Evolutionary conservation across 2,113 vertebrate genomes (phyloP).

Genomic region (Archocentrus centrarchus): DNA sequence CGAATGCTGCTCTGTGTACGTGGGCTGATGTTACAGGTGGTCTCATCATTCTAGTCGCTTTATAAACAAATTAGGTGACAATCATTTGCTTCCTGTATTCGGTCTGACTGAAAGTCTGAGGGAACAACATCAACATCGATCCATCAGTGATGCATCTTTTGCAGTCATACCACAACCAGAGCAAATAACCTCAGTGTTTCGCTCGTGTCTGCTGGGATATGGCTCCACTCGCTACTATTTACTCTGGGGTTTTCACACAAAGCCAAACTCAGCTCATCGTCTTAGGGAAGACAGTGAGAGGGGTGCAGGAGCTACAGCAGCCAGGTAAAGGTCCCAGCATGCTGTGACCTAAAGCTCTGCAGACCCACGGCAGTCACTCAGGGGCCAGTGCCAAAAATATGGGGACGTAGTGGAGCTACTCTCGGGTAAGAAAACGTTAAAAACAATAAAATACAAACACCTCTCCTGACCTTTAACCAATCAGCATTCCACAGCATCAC

Average conservation of each 20-base stretch:
- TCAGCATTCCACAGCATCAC: fast-evolving
- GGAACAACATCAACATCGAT: not conserved
- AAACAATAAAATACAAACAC: too few relatives aligned
- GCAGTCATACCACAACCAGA: not conserved
- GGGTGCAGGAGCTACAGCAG: too few relatives aligned
- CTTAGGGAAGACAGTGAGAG: fast-evolving
- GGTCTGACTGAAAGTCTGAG: not conserved
- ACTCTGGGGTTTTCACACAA: not conserved
- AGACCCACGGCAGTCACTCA: too few relatives aligned
- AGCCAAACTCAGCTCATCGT: not conserved
- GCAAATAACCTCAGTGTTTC: not conserved
- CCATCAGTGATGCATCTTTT: not conserved
- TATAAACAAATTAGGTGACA: not conserved
- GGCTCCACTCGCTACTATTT: not conserved
- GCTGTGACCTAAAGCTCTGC: too few relatives aligned
- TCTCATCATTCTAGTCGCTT: not conserved
- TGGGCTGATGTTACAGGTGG: not conserved
- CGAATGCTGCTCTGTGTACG: not conserved
- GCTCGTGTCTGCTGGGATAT: not conserved
- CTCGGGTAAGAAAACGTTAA: not conserved
- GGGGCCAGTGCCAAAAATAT: too few relatives aligned
- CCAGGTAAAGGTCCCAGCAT: too few relatives aligned
- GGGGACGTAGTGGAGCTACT: not conserved
- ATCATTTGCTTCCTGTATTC: not conserved
- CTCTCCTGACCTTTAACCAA: not conserved